Percentiles rank a stretch among this genome's conserved stretches.
Evolutionary conservation across 2,888 invertebrate genomes (phyloP).

Genomic region (Eutolmus rufibarbis): DNA sequence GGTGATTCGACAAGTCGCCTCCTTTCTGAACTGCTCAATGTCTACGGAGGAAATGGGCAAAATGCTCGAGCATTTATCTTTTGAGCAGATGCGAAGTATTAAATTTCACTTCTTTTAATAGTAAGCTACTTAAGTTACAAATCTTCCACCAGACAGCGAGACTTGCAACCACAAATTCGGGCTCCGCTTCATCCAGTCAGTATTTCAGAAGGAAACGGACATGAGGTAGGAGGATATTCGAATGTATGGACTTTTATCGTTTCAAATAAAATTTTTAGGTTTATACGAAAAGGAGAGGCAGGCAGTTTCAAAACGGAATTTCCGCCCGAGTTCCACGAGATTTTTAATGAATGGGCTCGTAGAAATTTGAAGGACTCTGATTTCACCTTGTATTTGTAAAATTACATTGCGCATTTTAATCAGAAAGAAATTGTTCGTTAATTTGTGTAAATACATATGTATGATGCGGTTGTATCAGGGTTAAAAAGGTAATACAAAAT

Average conservation of each 20-base stretch:
- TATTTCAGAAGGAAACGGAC: not conserved
- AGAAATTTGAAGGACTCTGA: not conserved
- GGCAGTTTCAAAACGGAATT: not conserved
- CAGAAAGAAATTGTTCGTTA: not conserved
- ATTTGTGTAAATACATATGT: too few species aligned
- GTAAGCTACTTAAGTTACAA: not conserved
- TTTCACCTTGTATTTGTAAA: not conserved
- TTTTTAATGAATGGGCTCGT: not conserved
- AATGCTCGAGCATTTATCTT: conserved; percentile 46
- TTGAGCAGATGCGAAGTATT: conserved; percentile 47
- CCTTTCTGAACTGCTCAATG: conserved; percentile 46
- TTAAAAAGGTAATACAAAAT: too few species aligned
- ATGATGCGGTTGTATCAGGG: too few species aligned
- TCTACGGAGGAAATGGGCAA: conserved; percentile 23
- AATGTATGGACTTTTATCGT: not conserved
- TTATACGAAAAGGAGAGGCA: not conserved
- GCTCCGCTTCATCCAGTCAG: not conserved
- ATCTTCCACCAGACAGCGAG: not conserved
- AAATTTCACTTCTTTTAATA: not conserved
- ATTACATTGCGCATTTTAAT: not conserved
- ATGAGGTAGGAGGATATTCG: not conserved
- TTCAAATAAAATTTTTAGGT: not conserved
- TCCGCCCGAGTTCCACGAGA: not conserved
- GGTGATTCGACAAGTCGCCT: conserved; percentile 47
- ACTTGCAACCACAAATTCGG: not conserved